These are phyloP conservation scores for Tursiops truncatus DNA, from an alignment of 2,113 vertebrate species.

Conservation along the genomic window DNA sequence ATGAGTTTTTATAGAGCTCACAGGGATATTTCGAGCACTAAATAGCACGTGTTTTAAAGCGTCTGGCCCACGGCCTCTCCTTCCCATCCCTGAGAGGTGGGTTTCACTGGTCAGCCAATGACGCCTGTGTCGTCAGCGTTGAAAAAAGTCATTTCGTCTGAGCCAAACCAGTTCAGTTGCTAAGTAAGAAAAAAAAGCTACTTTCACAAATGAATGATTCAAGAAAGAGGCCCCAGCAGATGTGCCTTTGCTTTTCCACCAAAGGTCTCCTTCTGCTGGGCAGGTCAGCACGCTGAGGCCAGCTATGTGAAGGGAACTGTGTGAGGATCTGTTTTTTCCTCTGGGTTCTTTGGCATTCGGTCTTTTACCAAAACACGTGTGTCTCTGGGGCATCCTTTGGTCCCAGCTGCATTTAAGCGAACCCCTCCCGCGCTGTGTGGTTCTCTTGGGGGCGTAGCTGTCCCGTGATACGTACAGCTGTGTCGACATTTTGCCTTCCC, in stretches of 20 bases:
- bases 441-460: slow-evolving; percentile 41
- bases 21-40: background rate
- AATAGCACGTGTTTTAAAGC: rapidly evolving
- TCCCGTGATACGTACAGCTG: background rate
- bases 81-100: rapidly evolving
- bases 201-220: background rate
- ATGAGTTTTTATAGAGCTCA: background rate
- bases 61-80: rapidly evolving
- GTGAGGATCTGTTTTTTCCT: slow-evolving; percentile 19
- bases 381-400: background rate
- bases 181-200: background rate
- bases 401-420: slow-evolving; percentile 5
- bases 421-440: slow-evolving; percentile 29
- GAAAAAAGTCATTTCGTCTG: background rate
- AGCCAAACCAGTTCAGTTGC: background rate
- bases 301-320: background rate
- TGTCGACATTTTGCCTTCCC: background rate
- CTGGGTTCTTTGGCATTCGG: slow-evolving; percentile 19
- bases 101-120: background rate
- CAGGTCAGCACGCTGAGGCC: background rate
- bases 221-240: background rate
- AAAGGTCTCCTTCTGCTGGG: background rate
- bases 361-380: slow-evolving; percentile 7
- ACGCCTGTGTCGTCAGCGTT: background rate
- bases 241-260: background rate